Percentiles rank a stretch among this genome's conserved stretches.
phyloP scores from a whole-genome alignment of 2,797 vertebrate species.

The Podarcis lilfordi region DNA sequence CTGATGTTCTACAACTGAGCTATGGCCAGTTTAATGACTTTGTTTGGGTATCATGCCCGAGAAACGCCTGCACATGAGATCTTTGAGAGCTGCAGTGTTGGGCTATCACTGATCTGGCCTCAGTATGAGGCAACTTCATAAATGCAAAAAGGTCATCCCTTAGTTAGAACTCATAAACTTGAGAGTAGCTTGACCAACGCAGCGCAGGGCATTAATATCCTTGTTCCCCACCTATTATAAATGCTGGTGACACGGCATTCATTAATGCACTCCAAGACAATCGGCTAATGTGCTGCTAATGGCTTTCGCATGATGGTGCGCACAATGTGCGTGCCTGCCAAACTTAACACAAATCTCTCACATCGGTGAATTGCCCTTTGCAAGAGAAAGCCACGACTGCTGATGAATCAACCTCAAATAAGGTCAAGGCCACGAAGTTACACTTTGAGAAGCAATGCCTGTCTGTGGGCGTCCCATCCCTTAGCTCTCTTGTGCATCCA shows the following conservation, averaged over 20 bases:
- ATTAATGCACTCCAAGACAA: background rate
- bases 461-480: background rate
- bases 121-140: background rate
- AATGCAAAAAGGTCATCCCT: background rate
- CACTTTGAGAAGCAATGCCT: background rate
- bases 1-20: background rate
- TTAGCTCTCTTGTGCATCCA: background rate
- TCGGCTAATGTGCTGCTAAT: background rate
- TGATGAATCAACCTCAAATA: background rate
- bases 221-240: background rate
- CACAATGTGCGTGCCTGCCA: background rate
- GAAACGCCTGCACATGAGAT: background rate
- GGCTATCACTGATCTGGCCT: background rate
- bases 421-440: background rate
- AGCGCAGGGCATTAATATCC: background rate
- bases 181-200: background rate
- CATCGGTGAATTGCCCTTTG: background rate
- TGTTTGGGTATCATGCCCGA: background rate
- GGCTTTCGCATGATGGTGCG: background rate
- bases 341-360: background rate
- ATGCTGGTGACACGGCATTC: too few species aligned
- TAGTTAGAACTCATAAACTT: background rate
- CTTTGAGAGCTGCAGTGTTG: too few species aligned
- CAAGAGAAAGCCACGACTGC: background rate
- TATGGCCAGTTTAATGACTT: background rate